Evolutionary conservation across 2,888 invertebrate genomes (phyloP).

Genomic region (Eupithecia dodoneata): DNA sequence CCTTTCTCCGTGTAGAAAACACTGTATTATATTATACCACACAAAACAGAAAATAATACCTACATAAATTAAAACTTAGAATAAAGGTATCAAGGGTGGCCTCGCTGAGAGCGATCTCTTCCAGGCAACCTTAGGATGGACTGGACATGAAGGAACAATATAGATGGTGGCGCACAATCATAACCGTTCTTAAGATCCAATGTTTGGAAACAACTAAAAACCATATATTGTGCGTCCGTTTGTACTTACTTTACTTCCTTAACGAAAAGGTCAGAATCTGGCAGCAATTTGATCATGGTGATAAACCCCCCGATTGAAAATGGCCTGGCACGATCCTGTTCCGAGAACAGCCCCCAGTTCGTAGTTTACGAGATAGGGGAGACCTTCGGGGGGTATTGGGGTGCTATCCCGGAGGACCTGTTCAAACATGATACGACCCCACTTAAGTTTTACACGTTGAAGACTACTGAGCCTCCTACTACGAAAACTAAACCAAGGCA

Average conservation of each 20-base stretch:
- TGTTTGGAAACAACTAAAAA: too few species aligned
- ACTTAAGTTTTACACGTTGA: constrained; percentile 57
- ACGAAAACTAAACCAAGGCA: constrained; percentile 26
- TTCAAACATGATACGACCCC: constrained; percentile 42
- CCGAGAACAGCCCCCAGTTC: constrained; percentile 56
- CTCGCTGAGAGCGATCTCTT: too few species aligned
- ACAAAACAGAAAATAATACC: too few species aligned
- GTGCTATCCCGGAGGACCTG: constrained; percentile 59
- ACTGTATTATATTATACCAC: too few species aligned
- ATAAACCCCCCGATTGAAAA: constrained; percentile 54
- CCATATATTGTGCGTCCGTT: too few species aligned
- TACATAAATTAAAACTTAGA: too few species aligned
- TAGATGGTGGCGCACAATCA: too few species aligned
- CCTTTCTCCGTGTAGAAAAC: too few species aligned
- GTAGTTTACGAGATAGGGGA: constrained; percentile 71
- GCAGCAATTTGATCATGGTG: constrained; percentile 71
- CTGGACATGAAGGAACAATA: too few species aligned
- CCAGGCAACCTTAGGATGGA: too few species aligned
- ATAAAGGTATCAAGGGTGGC: too few species aligned
- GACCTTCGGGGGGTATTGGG: constrained; percentile 78
- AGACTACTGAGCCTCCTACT: constrained; percentile 50
- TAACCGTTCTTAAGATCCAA: too few species aligned
- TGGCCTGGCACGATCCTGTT: constrained; percentile 54
- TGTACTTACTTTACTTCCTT: background rate
- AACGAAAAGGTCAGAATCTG: constrained; percentile 66